Conservation (phyloP, 2,797 vertebrate species). For the Mormyrus hasselquistii region DNA sequence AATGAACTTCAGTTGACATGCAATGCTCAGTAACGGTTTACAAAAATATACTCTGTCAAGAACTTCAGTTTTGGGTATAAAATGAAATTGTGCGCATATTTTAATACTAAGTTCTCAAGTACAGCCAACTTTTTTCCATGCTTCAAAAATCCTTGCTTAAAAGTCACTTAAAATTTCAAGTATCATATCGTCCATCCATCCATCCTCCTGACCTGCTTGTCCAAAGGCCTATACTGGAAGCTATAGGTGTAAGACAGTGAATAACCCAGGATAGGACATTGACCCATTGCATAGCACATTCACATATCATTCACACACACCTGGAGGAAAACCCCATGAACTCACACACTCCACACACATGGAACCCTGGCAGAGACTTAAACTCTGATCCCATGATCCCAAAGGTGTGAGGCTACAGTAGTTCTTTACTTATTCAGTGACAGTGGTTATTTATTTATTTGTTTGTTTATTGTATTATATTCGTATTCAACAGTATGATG, state of each 20-base stretch:
- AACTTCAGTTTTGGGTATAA: neutral
- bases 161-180: neutral
- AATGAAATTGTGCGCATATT: neutral
- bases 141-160: neutral
- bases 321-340: neutral
- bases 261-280: neutral
- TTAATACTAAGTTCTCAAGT: conserved; percentile 8
- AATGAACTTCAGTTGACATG: conserved; percentile 22
- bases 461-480: neutral
- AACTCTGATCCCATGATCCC: neutral
- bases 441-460: neutral
- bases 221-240: neutral
- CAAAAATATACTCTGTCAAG: conserved; percentile 3
- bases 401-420: neutral
- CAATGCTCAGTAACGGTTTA: neutral
- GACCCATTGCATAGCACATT: neutral
- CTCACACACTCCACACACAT: neutral
- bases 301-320: neutral
- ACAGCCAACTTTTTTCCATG: neutral
- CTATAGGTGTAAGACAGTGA: neutral
- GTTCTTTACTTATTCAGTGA: neutral
- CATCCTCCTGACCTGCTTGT: neutral
- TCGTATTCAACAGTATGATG: neutral
- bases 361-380: neutral
- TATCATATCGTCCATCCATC: neutral